A percentile compares a stretch with the other conserved stretches of the same genome.
phyloP scores from a whole-genome alignment of 1,140 invertebrate genomes.

The Caenorhabditis inopinata region DNA sequence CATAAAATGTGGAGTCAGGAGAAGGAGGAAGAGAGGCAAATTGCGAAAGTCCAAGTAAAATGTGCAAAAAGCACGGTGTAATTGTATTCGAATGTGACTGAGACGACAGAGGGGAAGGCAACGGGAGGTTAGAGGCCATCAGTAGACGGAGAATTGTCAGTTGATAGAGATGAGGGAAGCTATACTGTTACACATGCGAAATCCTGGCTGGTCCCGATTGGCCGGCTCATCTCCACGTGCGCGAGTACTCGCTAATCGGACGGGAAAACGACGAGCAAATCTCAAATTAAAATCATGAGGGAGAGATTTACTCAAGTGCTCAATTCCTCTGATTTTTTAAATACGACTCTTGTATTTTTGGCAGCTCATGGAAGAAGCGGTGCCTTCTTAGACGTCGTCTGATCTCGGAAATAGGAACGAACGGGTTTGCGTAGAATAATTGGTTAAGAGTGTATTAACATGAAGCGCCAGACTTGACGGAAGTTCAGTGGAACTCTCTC shows the following conservation, averaged over 20 bases:
- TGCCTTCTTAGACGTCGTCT: too few species aligned
- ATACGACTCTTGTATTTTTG: too few species aligned
- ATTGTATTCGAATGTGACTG: constrained; percentile 17
- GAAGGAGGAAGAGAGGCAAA: not conserved
- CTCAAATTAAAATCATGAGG: not conserved
- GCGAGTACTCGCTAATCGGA: constrained; percentile 17
- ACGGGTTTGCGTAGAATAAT: too few species aligned
- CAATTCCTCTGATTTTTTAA: too few species aligned
- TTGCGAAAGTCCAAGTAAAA: constrained; percentile 16
- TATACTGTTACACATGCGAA: not conserved
- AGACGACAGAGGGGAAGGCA: not conserved
- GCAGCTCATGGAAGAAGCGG: too few species aligned
- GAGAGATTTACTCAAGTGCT: not conserved
- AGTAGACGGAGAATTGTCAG: constrained; percentile 8
- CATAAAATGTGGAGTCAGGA: not conserved
- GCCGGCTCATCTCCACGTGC: not conserved
- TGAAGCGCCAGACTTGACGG: too few species aligned
- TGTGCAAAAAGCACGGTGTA: constrained; percentile 26
- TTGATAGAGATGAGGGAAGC: constrained; percentile 15
- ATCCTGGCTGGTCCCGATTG: not conserved
- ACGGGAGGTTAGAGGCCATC: constrained; percentile 21
- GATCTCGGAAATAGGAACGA: too few species aligned
- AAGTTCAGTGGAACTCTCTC: too few species aligned
- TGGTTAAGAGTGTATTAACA: too few species aligned
- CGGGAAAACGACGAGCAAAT: not conserved